Percentiles rank a stretch among this genome's conserved stretches.
Conservation (phyloP, 2,113 vertebrate species). For the Anhinga anhinga region DNA sequence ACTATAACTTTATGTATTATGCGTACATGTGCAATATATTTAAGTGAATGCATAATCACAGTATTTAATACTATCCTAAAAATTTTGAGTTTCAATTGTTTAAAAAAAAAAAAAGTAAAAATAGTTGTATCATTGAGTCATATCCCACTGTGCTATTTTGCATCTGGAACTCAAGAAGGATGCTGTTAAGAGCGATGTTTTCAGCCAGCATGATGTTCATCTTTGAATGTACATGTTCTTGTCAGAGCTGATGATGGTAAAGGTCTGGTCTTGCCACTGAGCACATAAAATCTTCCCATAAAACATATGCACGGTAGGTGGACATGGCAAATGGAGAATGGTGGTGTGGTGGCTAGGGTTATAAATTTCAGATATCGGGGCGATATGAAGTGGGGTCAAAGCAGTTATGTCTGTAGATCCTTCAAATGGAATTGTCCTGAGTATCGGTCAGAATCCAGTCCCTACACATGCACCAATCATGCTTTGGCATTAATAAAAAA, state of each 20-base stretch:
- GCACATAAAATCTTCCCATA: background rate
- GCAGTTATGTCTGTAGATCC: background rate
- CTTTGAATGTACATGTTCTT: background rate
- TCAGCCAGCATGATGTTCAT: background rate
- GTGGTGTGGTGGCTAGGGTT: background rate
- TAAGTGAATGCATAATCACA: background rate
- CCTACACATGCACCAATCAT: background rate
- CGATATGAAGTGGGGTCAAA: background rate
- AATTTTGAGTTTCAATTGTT: background rate
- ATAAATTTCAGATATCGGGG: background rate
- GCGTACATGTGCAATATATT: background rate
- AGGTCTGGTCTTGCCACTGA: background rate
- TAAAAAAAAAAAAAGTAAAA: background rate
- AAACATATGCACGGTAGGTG: rapidly evolving
- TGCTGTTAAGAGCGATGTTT: background rate
- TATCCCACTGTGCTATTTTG: background rate
- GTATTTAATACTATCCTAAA: background rate
- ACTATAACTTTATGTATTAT: background rate
- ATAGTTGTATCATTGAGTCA: background rate
- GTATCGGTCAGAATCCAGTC: background rate
- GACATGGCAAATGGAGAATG: background rate
- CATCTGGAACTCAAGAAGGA: background rate
- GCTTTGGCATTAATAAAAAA: background rate
- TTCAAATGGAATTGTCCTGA: background rate
- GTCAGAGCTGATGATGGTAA: background rate